A percentile compares a stretch with the other conserved stretches of the same genome.
Conservation (phyloP, 1,140 invertebrate species). For the Aphelenchoides avenae region DNA sequence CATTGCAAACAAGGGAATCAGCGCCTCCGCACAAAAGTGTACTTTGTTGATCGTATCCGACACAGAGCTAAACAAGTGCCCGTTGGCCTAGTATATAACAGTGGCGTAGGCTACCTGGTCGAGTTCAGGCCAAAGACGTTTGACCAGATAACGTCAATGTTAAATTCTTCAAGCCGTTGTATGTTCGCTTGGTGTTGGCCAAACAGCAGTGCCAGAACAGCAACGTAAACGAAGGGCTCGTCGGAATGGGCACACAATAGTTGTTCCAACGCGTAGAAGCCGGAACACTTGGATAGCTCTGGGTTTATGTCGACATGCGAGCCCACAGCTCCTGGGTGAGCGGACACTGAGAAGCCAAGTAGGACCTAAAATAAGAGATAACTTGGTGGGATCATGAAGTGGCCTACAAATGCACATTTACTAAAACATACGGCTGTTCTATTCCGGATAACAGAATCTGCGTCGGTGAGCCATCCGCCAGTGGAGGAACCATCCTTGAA, state of each 20-base stretch:
- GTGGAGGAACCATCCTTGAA: conserved; percentile 82
- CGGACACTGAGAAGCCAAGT: conserved; percentile 63
- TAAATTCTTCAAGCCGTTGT: conserved; percentile 64
- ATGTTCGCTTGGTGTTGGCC: conserved; percentile 60
- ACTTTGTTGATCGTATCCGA: too few species aligned
- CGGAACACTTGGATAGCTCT: conserved; percentile 45
- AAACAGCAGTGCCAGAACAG: conserved; percentile 82
- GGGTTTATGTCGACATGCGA: conserved; percentile 53
- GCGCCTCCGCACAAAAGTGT: too few species aligned
- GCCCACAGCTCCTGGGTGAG: conserved; percentile 50
- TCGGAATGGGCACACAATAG: conserved; percentile 78
- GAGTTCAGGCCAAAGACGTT: conserved; percentile 78
- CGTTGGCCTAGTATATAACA: too few species aligned
- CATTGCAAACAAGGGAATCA: too few species aligned
- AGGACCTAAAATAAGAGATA: too few species aligned
- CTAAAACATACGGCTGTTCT: conserved; percentile 66
- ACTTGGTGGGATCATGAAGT: too few species aligned
- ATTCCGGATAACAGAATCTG: conserved; percentile 77
- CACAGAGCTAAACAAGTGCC: too few species aligned
- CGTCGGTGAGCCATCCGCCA: conserved; percentile 85
- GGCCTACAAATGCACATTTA: background rate
- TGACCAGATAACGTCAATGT: conserved; percentile 82
- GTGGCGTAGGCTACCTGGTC: too few species aligned
- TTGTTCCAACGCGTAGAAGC: conserved; percentile 68
- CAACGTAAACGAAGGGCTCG: conserved; percentile 83